phyloP scores from a whole-genome alignment of 2,797 vertebrate genomes.

The Protonibea diacanthus region DNA sequence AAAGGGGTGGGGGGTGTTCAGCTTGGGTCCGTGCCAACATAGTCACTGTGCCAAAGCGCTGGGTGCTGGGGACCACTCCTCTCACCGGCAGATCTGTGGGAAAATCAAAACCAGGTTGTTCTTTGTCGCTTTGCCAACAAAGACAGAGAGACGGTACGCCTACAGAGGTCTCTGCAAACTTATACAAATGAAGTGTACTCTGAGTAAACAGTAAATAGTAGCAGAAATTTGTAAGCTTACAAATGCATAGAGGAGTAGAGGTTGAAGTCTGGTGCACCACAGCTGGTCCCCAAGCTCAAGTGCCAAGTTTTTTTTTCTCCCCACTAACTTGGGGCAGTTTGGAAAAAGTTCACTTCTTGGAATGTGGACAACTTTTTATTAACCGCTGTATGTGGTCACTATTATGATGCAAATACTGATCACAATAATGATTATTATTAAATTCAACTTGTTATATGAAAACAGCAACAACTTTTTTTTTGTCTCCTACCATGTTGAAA shows the following conservation, averaged over 20 bases:
- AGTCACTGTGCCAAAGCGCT: conserved; percentile 82
- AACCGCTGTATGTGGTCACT: conserved; percentile 30
- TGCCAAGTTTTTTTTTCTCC: conserved; percentile 41
- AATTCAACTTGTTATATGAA: neutral
- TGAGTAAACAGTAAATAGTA: conserved; percentile 22
- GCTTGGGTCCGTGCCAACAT: conserved; percentile 80
- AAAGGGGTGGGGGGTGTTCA: conserved; percentile 72
- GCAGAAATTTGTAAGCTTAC: conserved; percentile 11
- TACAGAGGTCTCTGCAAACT: conserved; percentile 32
- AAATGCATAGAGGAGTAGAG: neutral
- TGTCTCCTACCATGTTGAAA: neutral
- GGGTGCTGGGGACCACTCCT: conserved; percentile 73
- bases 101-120: conserved; percentile 80
- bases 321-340: conserved; percentile 19
- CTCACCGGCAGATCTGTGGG: conserved; percentile 77
- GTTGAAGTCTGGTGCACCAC: conserved; percentile 36
- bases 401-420: conserved; percentile 45
- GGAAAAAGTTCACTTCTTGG: conserved; percentile 35
- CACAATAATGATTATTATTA: neutral
- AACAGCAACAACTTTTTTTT: conserved; percentile 3
- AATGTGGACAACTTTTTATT: conserved; percentile 35
- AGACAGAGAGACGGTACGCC: conserved; percentile 21
- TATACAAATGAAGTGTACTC: conserved; percentile 7
- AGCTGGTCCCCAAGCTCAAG: conserved; percentile 59
- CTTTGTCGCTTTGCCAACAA: conserved; percentile 47